phyloP scores from a whole-genome alignment of 1,140 invertebrate species.

The Trinorchestia longiramus region DNA sequence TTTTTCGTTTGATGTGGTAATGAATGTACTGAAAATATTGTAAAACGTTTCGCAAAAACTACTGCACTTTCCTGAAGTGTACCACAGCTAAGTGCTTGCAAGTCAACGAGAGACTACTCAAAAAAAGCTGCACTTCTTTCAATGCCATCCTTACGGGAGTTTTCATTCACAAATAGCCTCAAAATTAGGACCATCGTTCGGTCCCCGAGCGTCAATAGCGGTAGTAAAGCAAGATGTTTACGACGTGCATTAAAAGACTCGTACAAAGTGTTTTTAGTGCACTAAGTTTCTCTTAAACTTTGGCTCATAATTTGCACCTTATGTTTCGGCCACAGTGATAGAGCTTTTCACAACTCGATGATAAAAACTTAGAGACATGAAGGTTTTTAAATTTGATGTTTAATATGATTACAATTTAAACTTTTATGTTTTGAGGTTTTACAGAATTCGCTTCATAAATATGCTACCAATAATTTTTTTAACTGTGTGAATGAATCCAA shows the following conservation, averaged over 20 bases:
- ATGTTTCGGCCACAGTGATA: not conserved
- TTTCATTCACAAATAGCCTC: not conserved
- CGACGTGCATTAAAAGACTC: not conserved
- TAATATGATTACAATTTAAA: not conserved
- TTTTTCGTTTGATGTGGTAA: no score
- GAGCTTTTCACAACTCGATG: not conserved
- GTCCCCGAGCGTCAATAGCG: not conserved
- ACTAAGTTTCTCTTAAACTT: not conserved
- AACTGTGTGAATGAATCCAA: not conserved
- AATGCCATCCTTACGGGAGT: not conserved
- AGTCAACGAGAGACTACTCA: not conserved
- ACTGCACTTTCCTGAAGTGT: not conserved
- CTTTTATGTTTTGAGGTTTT: not conserved
- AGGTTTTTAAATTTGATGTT: not conserved
- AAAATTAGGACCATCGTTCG: not conserved
- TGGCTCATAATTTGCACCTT: not conserved
- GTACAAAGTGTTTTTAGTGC: not conserved
- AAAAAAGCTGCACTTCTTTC: not conserved
- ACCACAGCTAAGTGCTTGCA: not conserved
- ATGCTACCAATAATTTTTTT: not conserved
- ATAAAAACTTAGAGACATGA: not conserved
- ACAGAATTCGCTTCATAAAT: not conserved
- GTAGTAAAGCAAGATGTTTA: constrained; percentile 2
- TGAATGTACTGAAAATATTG: no score
- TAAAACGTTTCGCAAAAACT: not conserved